Base-by-base conservation (phyloP, 1,140 invertebrate genomes). In the Argopecten irradians region DNA sequence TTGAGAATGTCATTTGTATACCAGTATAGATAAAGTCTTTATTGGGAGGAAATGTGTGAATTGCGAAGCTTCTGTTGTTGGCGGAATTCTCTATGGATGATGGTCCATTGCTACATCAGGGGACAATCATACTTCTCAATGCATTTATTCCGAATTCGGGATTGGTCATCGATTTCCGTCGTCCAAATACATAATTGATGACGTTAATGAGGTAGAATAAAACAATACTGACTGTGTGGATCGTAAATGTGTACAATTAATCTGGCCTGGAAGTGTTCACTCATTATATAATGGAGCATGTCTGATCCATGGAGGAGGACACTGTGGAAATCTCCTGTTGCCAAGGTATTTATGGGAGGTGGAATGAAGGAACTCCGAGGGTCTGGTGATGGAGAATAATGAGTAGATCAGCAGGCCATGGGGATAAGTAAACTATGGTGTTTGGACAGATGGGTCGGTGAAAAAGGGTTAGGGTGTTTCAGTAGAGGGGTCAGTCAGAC, bases 151-250 rank as follows among this genome's bases (percentile, higher is more conserved):
- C 11, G 55, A 71, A 71, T 71, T 71, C 55, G 2, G 5, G n/a
- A 28, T 28, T 11, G 55, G 55, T 71, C 55, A 71, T 71, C 16
- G 55, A 71, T 71, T 71, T 71, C 55, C 28, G 22, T 71, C 55
- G 22, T 71, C 22, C 55, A 71, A 71, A 71, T 71, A 71, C 55
- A 71, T 71, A 71, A 71, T 71, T 71, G 55, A 71, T 71, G 28
- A 0, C 55, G n/a, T 0, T 71, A 71, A 71, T 71, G 55, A 71
- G 55, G n/a, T 71, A 28, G n/a, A 71, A 71, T 71, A 71, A 71
- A 71, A 71, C 55, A 71, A 71, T 71, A 71, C 55, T 71, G 55
- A 1, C n/a, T 71, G n/a, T 28, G 22, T 71, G 55, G 55, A n/a
- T 71, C 8, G 55, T 5, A 1, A 71, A 28, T 28, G 16, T 71